Base-by-base conservation (phyloP, 2,888 invertebrate genomes). In the Drosophila koepferae region DNA sequence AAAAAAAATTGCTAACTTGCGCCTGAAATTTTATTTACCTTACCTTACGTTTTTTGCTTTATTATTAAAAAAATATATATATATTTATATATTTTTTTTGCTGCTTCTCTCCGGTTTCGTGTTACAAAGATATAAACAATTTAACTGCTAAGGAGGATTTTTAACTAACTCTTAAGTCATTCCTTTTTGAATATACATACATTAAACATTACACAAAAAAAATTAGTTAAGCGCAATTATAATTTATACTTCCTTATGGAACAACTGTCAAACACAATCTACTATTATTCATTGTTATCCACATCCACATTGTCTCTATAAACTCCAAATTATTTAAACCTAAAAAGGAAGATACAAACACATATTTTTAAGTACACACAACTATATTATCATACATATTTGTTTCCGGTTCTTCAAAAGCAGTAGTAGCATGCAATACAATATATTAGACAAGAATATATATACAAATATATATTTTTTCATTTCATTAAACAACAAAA, bases 111-210 rank as follows among this genome's bases (percentile, higher is more conserved):
- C 56, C 74, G 78, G 72, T 74, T 87, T 89, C 67, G 81, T 83
- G 62, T 86, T 82, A 63, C 41, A 46, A 46, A 65, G 61, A 41
- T 65, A 60, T 55, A 77, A 63, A 63, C 55, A 70, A 64, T 78
- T 59, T 76, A 72, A 89, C 74, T 84, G 82, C 90, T 90, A 90
- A 84, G 80, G 72, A 71, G 79, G 55, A 89, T 76, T 89, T 90
- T 84, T 71, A 89, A 86, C 87, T 86, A 89, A 89, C 90, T 86
- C 82, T 90, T 90, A 90, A 86, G 90, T 86, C 86, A 86, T 86
- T 86, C 86, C 90, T 90, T 87, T 77, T 90, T 89, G 70, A 77
- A 68, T 86, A 77, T 49, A 71, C 63, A 77, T 54, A 71, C 63
- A 74, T 41, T 31, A 55, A 38, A 64, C 36, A 58, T n/a, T n/a